Evolutionary conservation across 1,140 invertebrate species (phyloP), one percentile per base, ranked within the genome.

Genomic region (Drosophila takahashii): DNA sequence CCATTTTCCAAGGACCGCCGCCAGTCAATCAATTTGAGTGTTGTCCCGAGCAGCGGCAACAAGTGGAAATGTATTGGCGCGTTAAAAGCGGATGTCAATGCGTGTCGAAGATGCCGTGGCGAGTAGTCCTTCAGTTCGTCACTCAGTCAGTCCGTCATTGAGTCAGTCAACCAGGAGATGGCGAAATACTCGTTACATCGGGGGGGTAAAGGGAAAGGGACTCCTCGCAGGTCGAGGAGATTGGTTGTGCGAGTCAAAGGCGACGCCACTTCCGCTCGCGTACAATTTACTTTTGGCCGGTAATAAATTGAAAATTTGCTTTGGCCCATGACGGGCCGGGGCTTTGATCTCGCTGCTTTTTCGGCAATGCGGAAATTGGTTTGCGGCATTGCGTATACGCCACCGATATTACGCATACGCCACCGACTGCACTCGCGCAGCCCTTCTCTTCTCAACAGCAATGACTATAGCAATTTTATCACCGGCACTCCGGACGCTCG

Each of bases 221-320:
- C 8, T 9, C 7, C 7, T 9, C 29, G 29, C 29, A 5, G 36
- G 27, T 18, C 42, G 42, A 27, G 58, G 61, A 58, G 37, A 60
- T 39, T 34, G 67, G 66, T 15, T 72, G 54, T 42, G 22, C 59
- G 52, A 76, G 59, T 83, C 80, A 77, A 80, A 81, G 61, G 81
- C 73, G 61, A 59, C 65, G 66, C 79, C 77, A 66, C 83, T 89
- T 87, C 83, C 83, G 83, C 59, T 84, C 60, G 54, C 59, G 65
- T 69, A 75, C 75, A 81, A 81, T 86, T 86, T 81, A 74, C 83
- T 78, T 87, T 74, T 71, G 53, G 59, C 65, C 47, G 76, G 76
- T 89, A 89, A 87, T 83, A 89, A 87, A 87, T 89, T 87, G 84
- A 87, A 87, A 87, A 53, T 83, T 87, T 64, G 75, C 65, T 48